Evolutionary conservation across 2,113 vertebrate genomes (phyloP).

Genomic region (Phyllostomus discolor): DNA sequence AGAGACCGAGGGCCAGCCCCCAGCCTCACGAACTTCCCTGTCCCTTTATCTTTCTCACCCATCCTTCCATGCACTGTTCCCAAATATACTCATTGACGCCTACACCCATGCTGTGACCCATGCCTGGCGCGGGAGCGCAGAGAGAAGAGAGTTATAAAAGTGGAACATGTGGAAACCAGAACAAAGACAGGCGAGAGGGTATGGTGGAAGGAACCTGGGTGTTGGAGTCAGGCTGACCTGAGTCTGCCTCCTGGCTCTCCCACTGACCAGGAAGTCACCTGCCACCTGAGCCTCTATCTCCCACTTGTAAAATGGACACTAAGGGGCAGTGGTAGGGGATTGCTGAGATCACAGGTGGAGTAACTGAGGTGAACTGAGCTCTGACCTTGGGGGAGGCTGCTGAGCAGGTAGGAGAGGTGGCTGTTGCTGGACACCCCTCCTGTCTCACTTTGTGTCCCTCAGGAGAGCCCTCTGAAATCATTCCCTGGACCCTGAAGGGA

Average conservation of each 20-base stretch:
- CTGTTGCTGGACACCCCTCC: neutral
- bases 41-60: neutral
- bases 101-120: neutral
- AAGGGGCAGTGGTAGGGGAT: neutral
- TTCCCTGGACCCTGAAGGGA: neutral
- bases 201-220: neutral
- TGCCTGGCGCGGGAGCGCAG: neutral
- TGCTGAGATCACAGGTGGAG: neutral
- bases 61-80: neutral
- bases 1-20: neutral
- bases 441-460: neutral
- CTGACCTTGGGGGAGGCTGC: neutral
- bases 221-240: neutral
- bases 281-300: neutral
- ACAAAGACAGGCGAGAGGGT: conserved; percentile 31
- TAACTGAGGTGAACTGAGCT: neutral
- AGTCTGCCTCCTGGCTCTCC: neutral
- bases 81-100: neutral
- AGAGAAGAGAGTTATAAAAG: neutral
- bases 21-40: neutral
- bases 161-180: neutral
- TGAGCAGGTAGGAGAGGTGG: neutral
- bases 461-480: neutral
- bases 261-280: neutral
- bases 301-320: neutral